Evolutionary conservation across 2,113 vertebrate genomes (phyloP), one percentile per base, ranked within the genome.

Genomic region (Tichodroma muraria): DNA sequence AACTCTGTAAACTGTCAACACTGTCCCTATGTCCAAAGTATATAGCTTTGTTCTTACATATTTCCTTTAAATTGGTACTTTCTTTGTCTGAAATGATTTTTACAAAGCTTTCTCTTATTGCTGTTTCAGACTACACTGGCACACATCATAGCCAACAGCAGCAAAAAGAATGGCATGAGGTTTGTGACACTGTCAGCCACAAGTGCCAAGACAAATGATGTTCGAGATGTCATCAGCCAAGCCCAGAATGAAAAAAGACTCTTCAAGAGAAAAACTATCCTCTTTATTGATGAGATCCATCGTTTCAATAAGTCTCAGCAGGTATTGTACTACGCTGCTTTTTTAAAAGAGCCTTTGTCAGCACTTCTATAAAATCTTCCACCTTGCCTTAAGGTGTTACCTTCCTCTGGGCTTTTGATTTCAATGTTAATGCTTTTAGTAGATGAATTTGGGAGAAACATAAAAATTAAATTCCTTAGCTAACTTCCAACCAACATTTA

Each of bases 241-340:
- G 99, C 99, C 50, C 99, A 99, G 89, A 99, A 99, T 82, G 99
- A 99, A 95, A 98, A 98, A 80, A 98, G 98, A 21, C 98, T 99
- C 95, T 99, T 98, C 97, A 99, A 98, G 97, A 98, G 99, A 96
- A 99, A 98, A 98, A 99, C 99, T 61, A 98, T 99, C 93, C 98
- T 99, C 87, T 99, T 99, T 96, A 99, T 99, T 60, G 99, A 99
- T 8, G 99, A 99, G 97, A 99, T 99, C 77, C 99, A 99, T 96
- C 99, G 99, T 75, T 99, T 99, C 96, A 99, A 99, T 97, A 99
- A 99, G 95, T 98, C 98, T 72, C 99, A 99, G 88, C 99, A 99
- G 99, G 99, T 99, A 97, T 18, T 63, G 45, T 65, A 14, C 69
- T 80, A 8, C 0, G 0, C 24, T 2, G 0, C 15, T 59, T 63